Percentiles rank a stretch among this genome's conserved stretches.
phyloP scores from a whole-genome alignment of 1,140 invertebrate genomes.

The Cyrtorhinus lividipennis region DNA sequence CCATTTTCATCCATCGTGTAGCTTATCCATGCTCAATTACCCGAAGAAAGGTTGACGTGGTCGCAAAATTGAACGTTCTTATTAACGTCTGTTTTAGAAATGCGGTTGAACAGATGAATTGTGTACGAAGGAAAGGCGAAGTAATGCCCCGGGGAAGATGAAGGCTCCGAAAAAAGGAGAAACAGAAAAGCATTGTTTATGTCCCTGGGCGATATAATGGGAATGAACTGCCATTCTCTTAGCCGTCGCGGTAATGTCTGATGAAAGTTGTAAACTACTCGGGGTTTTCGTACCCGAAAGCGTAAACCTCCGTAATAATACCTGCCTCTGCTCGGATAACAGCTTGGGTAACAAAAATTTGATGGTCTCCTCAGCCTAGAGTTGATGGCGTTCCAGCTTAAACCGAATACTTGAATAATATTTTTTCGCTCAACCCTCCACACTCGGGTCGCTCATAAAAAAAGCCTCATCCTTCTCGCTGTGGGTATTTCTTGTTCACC shows the following conservation, averaged over 20 bases:
- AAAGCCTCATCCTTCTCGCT: neutral
- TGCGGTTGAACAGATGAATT: too few relatives aligned
- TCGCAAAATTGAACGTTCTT: too few relatives aligned
- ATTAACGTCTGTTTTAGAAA: too few relatives aligned
- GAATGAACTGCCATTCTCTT: neutral
- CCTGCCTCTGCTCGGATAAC: neutral
- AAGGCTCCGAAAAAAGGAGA: neutral
- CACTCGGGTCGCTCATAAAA: neutral
- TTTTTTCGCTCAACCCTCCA: neutral
- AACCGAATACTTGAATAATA: neutral
- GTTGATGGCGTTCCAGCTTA: neutral
- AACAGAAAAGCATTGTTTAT: neutral
- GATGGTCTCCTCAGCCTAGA: neutral
- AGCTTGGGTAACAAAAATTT: neutral
- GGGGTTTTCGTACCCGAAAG: neutral
- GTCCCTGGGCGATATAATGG: neutral
- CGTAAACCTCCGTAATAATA: neutral
- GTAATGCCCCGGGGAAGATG: too few relatives aligned
- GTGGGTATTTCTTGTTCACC: too few relatives aligned
- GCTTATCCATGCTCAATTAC: too few relatives aligned
- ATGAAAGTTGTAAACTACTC: neutral
- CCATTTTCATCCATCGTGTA: too few relatives aligned
- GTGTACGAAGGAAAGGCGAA: too few relatives aligned
- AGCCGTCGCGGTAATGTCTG: neutral
- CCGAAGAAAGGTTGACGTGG: too few relatives aligned